Base-by-base conservation (phyloP, 2,113 vertebrate species). In the Pipra filicauda region DNA sequence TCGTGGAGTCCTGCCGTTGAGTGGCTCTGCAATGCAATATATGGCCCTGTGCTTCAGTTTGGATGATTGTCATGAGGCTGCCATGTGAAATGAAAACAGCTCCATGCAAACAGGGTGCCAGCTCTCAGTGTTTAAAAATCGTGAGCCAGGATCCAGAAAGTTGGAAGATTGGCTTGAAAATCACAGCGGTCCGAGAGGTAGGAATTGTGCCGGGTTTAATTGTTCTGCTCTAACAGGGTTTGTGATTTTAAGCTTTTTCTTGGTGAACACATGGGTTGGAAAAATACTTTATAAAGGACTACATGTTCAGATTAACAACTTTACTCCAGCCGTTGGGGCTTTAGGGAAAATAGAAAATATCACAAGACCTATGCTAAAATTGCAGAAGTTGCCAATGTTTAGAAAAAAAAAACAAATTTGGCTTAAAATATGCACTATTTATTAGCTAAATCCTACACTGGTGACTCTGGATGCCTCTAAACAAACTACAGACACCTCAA, bases 331-430 rank as follows among this genome's bases (percentile, higher is more conserved):
- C 84, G 18, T 13, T n/a, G 20, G 72, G 85, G 85, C 65, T 96
- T 84, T n/a, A 72, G 88, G 83, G 73, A 89, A 83, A 92, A 89
- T 2, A 76, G 66, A 62, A 91, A 85, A 69, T 87, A 96, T 76
- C 86, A 81, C 44, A 87, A 61, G 83, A 54, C 54, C 73, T 72
- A 26, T 69, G 62, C 33, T 95, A 70, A 61, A 75, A 89, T 48
- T 54, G 8, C 31, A 35, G 8, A 73, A 69, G 54, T 76, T 82
- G 57, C 30, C 90, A 93, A 15, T 31, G 31, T 2, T 70, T 30
- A 8, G 48, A 66, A 79, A 54, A 51, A 66, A 1, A 1, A 3
- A 10, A 19, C 12, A 21, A 52, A 64, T 64, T 70, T 92, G 79
- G 28, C 62, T 85, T 58, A 37, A 94, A 96, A 55, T 0, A 0